Evolutionary conservation across 2,113 vertebrate species (phyloP), one percentile per base, ranked within the genome.

Genomic region (Sander vitreus): DNA sequence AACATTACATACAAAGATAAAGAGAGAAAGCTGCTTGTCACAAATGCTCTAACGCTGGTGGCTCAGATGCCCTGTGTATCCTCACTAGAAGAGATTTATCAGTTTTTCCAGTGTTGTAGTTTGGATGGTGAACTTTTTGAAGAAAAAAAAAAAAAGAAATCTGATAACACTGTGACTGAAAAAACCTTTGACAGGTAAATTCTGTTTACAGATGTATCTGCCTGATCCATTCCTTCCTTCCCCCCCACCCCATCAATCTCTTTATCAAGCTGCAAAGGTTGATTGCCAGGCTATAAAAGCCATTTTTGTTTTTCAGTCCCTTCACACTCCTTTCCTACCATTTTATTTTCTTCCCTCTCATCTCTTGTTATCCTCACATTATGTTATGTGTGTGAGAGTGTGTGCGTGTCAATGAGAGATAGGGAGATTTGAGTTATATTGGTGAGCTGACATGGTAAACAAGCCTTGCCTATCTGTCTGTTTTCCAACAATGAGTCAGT

Each of bases 401-500:
- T 50, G 23, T 69, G 36, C 55, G 71, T 64, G 75, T 76, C 73
- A 81, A 76, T 48, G 76, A 74, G 66, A 23, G 75, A 78, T 71
- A 80, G 53, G 27, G 48, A 84, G 68, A 89, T 90, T 90, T 86
- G 84, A 90, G 82, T 92, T 88, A 80, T 85, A 87, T 81, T 82
- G 86, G 70, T 79, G 85, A 81, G 82, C 58, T 92, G 90, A 91
- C 90, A 92, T 79, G 78, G 86, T 92, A 92, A 94, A 91, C 91
- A 93, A 93, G 85, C 76, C 85, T 85, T 75, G 69, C 83, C 91
- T 86, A 85, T 88, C 90, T 88, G 83, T 92, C 92, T 81, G 89
- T 87, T 89, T 92, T 81, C 86, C 82, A 81, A 84, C 92, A 94
- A 94, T 91, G 92, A 93, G 92, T 87, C 92, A 94, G 91, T 92